Evolutionary conservation across 2,113 vertebrate species (phyloP), one percentile per base, ranked within the genome.

Genomic region (Pachypanchax playfairii): DNA sequence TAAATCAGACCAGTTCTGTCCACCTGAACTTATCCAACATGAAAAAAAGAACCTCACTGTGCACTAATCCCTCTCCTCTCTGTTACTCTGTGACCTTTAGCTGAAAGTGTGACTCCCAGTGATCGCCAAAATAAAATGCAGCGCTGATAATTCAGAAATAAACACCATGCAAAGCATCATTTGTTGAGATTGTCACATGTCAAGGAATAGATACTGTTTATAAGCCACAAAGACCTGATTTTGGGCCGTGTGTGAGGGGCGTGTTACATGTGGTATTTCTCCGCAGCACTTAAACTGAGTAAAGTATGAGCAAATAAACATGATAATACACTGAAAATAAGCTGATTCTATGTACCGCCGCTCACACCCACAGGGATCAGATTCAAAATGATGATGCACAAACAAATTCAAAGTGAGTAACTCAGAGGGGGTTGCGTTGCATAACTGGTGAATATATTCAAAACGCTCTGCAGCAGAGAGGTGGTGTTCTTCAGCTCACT

Each of bases 371-470:
- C 59, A 41, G 65, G 38, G 53, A 71, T 65, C 55, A 70, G 35
- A 65, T 21, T 41, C 22, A 75, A 81, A 55, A 70, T 49, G 51
- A 77, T 75, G 68, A 76, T 67, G 70, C 75, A 81, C 18, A 69
- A 83, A 80, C 69, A 54, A n/a, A 76, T 50, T 79, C 55, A 56
- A n/a, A 36, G 70, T 55, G 55, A 75, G 55, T 17, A 53, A 79
- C 55, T 73, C 49, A 39, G 14, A 20, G 68, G 61, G 68, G 55
- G 79, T 63, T 9, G 71, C 70, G 33, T 87, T 90, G 82, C 86
- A 70, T 88, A 91, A 91, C 82, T 69, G 59, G 65, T 88, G 73
- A 65, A 82, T 66, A 66, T 62, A 73, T 75, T 70, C 41, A 63
- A 43, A 31, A 22, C 56, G 72, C 66, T 78, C 51, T 33, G 81